Conservation (phyloP, 92 coral and sea anemone genomes). For the Palythoa grandis region DNA sequence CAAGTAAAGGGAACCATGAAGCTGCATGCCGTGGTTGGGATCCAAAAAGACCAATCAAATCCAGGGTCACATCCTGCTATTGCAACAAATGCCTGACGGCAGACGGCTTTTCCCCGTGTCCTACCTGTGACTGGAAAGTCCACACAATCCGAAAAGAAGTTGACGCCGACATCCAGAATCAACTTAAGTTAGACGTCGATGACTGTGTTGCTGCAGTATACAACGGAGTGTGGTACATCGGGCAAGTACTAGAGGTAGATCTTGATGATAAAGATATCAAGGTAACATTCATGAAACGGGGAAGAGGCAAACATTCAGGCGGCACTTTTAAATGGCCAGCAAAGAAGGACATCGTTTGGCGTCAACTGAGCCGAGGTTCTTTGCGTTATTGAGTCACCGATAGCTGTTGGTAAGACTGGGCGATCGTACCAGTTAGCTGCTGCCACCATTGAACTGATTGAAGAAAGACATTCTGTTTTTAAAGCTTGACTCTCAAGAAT, state of each 20-base stretch:
- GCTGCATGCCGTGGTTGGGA: not conserved
- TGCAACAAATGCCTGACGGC: not conserved
- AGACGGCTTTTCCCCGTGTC: not conserved
- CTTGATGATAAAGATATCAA: not conserved
- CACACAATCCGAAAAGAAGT: not conserved
- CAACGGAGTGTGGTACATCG: conserved; percentile 5
- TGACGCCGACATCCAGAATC: not conserved
- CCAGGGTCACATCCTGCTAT: conserved; percentile 2
- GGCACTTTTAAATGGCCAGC: not conserved
- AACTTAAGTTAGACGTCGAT: not conserved
- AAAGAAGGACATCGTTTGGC: conserved; percentile 35
- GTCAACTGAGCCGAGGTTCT: not conserved
- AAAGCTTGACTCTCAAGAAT: not conserved
- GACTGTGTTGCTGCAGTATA: conserved; percentile 32
- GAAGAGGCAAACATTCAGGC: not conserved
- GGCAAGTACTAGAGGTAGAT: not conserved
- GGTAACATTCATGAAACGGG: not conserved
- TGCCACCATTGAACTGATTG: not conserved
- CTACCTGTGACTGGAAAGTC: not conserved
- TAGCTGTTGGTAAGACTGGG: conserved; percentile 33
- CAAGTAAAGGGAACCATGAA: not conserved
- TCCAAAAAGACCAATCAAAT: not conserved
- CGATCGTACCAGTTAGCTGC: not conserved
- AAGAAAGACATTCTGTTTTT: not conserved
- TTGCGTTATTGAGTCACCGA: conserved; percentile 35